These are phyloP conservation scores for Eurystomus glaucurus DNA, from an alignment of 2,797 vertebrate species.

Conservation along the genomic window DNA sequence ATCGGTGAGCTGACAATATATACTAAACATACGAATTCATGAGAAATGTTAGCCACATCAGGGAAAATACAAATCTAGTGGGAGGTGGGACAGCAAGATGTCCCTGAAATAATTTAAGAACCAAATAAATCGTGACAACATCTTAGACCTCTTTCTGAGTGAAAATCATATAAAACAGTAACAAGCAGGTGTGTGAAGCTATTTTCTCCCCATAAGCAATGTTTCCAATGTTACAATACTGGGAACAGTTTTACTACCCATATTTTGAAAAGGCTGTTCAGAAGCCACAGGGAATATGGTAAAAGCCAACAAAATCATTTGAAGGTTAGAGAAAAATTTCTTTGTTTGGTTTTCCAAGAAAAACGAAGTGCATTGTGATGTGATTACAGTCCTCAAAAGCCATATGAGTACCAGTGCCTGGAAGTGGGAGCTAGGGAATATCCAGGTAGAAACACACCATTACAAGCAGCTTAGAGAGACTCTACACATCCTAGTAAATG, in stretches of 20 bases:
- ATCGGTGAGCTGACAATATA: not conserved
- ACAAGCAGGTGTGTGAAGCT: fast-evolving
- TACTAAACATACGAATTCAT: not conserved
- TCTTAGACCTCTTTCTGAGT: not conserved
- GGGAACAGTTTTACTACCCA: not conserved
- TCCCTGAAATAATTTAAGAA: not conserved
- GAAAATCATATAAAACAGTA: not conserved
- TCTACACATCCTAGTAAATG: not conserved
- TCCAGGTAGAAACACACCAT: not conserved
- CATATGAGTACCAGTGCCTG: fast-evolving
- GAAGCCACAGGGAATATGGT: not conserved
- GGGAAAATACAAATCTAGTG: not conserved
- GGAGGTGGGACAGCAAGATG: not conserved
- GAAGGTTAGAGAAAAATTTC: not conserved
- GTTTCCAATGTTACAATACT: not conserved
- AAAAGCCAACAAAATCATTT: not conserved
- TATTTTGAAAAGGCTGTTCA: not conserved
- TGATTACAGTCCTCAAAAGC: not conserved
- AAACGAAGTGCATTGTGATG: not conserved
- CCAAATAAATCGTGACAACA: not conserved
- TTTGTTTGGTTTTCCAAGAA: not conserved
- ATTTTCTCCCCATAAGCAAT: not conserved
- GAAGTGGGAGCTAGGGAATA: fast-evolving
- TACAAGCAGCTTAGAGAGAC: not conserved
- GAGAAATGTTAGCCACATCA: not conserved